A percentile compares a stretch with the other conserved stretches of the same genome.
Conservation (phyloP, 2,888 invertebrate genomes). For the Eupithecia subfuscata region DNA sequence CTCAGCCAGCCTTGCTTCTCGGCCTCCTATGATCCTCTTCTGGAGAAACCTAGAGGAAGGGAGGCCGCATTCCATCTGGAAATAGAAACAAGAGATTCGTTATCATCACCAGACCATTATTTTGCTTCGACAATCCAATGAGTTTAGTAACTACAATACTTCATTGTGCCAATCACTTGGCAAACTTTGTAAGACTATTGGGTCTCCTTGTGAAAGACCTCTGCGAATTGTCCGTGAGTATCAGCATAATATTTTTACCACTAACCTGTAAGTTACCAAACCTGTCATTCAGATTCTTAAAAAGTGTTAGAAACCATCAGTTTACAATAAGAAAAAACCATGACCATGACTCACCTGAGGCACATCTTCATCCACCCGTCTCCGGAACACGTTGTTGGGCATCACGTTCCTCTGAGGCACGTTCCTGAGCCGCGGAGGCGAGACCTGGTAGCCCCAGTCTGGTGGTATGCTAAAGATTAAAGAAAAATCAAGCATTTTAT, state of each 20-base stretch:
- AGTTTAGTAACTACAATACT: no score
- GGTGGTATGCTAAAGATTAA: constrained; percentile 68
- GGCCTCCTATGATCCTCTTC: constrained; percentile 92
- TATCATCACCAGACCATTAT: background rate
- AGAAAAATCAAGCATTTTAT: background rate
- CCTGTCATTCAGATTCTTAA: no score
- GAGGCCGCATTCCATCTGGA: constrained; percentile 87
- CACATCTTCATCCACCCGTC: constrained; percentile 75
- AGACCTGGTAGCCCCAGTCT: constrained; percentile 70
- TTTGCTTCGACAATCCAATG: no score
- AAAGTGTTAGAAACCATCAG: no score
- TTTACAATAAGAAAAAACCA: no score
- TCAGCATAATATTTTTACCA: no score
- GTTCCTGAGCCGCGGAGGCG: constrained; percentile 68
- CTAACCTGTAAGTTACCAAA: no score
- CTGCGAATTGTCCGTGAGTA: no score
- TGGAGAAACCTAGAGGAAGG: constrained; percentile 85
- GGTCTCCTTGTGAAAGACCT: no score
- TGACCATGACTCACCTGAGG: constrained; percentile 60
- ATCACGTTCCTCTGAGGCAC: constrained; percentile 71
- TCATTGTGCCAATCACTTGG: no score
- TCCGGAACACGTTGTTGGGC: constrained; percentile 72
- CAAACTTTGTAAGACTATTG: no score
- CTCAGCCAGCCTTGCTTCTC: constrained; percentile 90
- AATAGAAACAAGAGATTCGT: constrained; percentile 22